phyloP scores from a whole-genome alignment of 2,113 vertebrate species.

The Lepisosteus oculatus region DNA sequence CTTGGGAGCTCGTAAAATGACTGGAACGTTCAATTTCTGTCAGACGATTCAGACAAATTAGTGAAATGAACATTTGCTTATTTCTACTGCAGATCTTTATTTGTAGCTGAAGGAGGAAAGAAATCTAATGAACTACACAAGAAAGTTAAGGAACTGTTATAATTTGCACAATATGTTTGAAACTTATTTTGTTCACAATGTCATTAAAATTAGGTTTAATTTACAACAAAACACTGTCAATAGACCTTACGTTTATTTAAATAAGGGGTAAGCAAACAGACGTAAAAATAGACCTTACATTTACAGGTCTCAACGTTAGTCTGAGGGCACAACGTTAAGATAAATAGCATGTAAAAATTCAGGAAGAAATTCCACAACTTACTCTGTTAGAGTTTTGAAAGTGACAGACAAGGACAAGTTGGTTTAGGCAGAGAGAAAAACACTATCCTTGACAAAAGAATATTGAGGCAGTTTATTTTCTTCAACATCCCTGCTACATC shows the following conservation, averaged over 20 bases:
- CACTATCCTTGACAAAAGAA: conserved; percentile 41
- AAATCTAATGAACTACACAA: no score
- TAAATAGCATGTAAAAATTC: background rate
- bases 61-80: background rate
- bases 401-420: conserved; percentile 32
- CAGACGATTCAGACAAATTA: background rate
- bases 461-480: conserved; percentile 54
- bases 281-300: no score
- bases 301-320: no score
- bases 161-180: no score
- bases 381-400: conserved; percentile 27
- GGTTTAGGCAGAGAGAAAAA: conserved; percentile 32
- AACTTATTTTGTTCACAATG: no score
- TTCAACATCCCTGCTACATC: conserved; percentile 51
- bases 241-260: no score
- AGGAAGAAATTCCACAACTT: conserved; percentile 12
- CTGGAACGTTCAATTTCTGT: conserved; percentile 88
- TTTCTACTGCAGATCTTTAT: no score
- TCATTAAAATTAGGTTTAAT: no score
- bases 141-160: no score
- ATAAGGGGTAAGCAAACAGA: no score
- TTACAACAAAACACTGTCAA: no score
- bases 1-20: conserved; percentile 89
- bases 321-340: background rate
- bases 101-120: no score